Base-by-base conservation (phyloP, 2,797 vertebrate genomes). In the Varecia variegata region DNA sequence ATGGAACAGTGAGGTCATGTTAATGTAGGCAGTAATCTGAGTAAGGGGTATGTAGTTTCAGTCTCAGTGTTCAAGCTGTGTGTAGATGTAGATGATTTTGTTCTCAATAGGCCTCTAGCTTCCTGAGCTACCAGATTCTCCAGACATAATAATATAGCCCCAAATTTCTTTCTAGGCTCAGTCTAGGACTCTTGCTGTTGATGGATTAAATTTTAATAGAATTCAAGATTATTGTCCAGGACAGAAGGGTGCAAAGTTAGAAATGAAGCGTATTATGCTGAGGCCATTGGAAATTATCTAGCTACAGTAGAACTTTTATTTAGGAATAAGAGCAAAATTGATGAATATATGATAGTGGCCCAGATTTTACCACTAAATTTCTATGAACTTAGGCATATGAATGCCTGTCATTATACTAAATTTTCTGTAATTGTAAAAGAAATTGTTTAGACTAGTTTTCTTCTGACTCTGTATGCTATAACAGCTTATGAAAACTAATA, bases 351-450 rank as follows among this genome's bases (percentile, higher is more conserved):
- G 12, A 7, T 32, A 71, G 18, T 65, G 23, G 3, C 8, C 30
- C 11, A 77, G 9, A 67, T 80, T 60, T 93, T 92, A n/a, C 20
- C 18, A 54, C 7, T 65, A 27, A 84, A 67, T 81, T 87, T 79
- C 23, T 58, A 25, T n/a, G 25, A 95, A 70, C 15, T 50, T 71
- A 79, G 50, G 13, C 88, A 79, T 62, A 77, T 56, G 50, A 95
- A 45, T 94, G 52, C 32, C 54, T 93, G 38, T 5, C 20, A 89
- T 87, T 93, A 89, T 38, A 38, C 10, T 14, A 83, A 67, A 54
- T 88, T 84, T 86, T 92, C 12, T 20, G 90, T n/a, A 96, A 92
- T 27, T 50, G 8, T 43, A 77, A 90, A 94, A 84, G 20, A 74
- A 84, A 79, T 70, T 68, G 17, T 80, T 62, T 54, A 94, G n/a